Evolutionary conservation across 1,140 invertebrate genomes (phyloP).

Genomic region (Pectinophora gossypiella): DNA sequence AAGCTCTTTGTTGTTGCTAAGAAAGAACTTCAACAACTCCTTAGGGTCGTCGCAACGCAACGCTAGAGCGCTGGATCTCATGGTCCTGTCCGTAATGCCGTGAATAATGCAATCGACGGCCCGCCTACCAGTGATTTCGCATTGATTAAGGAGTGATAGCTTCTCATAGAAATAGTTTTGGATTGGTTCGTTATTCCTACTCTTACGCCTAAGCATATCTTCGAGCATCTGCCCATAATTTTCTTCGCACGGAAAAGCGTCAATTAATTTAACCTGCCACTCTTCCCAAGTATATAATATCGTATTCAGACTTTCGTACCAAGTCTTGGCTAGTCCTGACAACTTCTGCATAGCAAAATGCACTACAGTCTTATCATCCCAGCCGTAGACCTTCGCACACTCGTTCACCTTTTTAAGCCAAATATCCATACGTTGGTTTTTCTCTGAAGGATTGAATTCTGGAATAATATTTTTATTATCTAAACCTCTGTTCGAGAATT

Average conservation of each 20-base stretch:
- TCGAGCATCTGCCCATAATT: conserved; percentile 13
- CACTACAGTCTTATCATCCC: conserved; percentile 20
- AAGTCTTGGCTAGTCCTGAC: conserved; percentile 15
- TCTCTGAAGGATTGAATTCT: conserved; percentile 16
- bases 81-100: not conserved
- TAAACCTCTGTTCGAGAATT: not conserved
- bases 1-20: not conserved
- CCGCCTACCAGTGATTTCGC: not conserved
- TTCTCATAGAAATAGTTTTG: not conserved
- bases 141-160: not conserved
- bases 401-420: conserved; percentile 25
- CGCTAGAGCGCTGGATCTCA: not conserved
- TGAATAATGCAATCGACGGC: not conserved
- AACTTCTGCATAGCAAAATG: conserved; percentile 26
- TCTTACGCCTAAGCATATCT: conserved; percentile 5
- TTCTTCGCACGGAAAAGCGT: conserved; percentile 17
- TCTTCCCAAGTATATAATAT: conserved; percentile 13
- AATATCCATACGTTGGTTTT: conserved; percentile 16
- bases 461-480: conserved; percentile 19
- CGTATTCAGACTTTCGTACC: conserved; percentile 18
- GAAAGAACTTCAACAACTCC: not conserved
- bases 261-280: conserved; percentile 11
- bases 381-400: conserved; percentile 21
- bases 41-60: not conserved
- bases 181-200: not conserved